Evolutionary conservation across 2,113 vertebrate genomes (phyloP), one percentile per base, ranked within the genome.

Genomic region (Coptodon bakossiorum): DNA sequence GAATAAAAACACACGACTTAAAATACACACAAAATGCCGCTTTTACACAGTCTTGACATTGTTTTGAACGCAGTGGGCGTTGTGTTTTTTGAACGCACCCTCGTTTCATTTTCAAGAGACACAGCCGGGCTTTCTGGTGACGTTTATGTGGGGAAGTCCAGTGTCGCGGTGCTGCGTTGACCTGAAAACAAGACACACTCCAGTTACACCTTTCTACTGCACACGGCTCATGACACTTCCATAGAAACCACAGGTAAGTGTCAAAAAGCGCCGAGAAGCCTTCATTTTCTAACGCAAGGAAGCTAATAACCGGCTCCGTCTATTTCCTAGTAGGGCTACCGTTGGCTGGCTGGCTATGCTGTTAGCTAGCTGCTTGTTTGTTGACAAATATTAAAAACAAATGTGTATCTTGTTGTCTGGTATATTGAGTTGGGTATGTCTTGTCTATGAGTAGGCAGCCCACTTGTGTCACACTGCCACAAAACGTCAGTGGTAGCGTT

Each of bases 81-180:
- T 19, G 40, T 11, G 81, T 50, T 12, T 22, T 3, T 24, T 89
- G 91, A 95, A 91, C 73, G 61, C 78, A 19, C 14, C 89, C 14
- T 38, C 9, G 83, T 48, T 36, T 80, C 27, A 31, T 48, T 90
- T 76, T 43, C 52, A 78, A 36, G 29, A 48, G 52, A 82, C 87
- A 91, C 59, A 63, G 59, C 59, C 92, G 87, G 91, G 90, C 52
- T 79, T 80, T 78, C 71, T 81, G 48, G 81, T 94, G 93, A 95
- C 93, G 91, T 94, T 90, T 36, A 22, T 34, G 78, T 22, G 82
- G 92, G 92, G 94, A 94, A 95, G 92, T 93, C 88, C 61, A 76
- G 43, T 81, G 80, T 79, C 61, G 56, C 68, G 82, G 40, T 54
- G 43, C 89, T 89, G 89, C 90, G 29, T 73, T 80, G 87, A 94